These are phyloP conservation scores for Gadopsis marmoratus DNA, from an alignment of 2,797 vertebrate genomes.

Conservation along the genomic window DNA sequence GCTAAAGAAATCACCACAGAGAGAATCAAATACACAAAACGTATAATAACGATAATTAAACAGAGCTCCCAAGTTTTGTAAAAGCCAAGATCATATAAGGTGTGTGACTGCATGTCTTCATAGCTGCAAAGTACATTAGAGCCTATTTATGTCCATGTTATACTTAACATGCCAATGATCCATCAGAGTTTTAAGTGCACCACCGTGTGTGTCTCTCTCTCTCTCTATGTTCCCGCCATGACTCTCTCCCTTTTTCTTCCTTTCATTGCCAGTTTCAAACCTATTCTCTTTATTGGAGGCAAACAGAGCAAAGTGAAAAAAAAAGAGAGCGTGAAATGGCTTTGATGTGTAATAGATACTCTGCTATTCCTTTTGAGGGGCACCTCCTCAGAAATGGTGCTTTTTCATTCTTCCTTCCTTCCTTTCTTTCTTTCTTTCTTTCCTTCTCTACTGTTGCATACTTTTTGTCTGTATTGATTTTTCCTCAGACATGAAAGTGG, in stretches of 20 bases:
- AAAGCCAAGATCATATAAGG: background rate
- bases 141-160: background rate
- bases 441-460: conserved; percentile 38
- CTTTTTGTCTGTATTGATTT: conserved; percentile 65
- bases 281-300: conserved; percentile 49
- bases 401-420: conserved; percentile 24
- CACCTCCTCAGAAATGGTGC: conserved; percentile 22
- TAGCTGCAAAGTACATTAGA: background rate
- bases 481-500: conserved; percentile 59
- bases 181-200: conserved; percentile 35
- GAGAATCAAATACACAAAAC: background rate
- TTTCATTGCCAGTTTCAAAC: conserved; percentile 48
- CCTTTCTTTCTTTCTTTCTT: background rate
- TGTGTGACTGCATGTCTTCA: background rate
- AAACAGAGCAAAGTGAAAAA: conserved; percentile 48
- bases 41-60: background rate
- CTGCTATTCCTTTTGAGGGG: conserved; percentile 53
- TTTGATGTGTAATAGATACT: conserved; percentile 72
- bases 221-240: conserved; percentile 16
- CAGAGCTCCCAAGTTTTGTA: background rate
- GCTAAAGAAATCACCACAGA: background rate
- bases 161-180: conserved; percentile 13
- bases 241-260: conserved; percentile 26
- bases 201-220: conserved; percentile 30
- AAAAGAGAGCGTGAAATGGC: conserved; percentile 23